These are phyloP conservation scores for Sylvilagus floridanus DNA, from an alignment of 2,797 vertebrate species.

Conservation along the genomic window DNA sequence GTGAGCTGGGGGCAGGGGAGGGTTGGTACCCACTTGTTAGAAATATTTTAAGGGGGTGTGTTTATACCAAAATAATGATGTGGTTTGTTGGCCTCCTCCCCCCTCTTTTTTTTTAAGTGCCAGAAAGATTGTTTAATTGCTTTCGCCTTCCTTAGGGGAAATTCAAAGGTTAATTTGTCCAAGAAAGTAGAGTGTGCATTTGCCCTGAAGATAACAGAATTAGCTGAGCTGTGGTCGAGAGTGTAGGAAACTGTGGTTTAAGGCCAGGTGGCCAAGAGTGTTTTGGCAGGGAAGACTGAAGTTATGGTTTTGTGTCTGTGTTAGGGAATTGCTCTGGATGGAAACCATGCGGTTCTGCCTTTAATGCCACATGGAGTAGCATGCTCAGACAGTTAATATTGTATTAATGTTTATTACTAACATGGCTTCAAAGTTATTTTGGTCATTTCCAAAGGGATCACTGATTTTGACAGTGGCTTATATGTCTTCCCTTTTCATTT, in stretches of 20 bases:
- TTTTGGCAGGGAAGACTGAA: slow-evolving; percentile 73
- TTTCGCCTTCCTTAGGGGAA: slow-evolving; percentile 80
- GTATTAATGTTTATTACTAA: slow-evolving; percentile 39
- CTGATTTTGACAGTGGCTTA: background rate
- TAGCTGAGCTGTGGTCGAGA: slow-evolving; percentile 81
- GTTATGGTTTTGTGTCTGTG: slow-evolving; percentile 69
- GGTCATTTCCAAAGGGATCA: background rate
- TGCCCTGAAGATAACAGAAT: slow-evolving; percentile 88
- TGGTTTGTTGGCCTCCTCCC: slow-evolving; percentile 67
- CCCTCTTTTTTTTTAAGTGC: slow-evolving; percentile 83
- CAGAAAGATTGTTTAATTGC: slow-evolving; percentile 88
- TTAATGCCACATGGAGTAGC: background rate
- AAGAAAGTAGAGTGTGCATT: slow-evolving; percentile 87
- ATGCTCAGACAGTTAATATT: background rate
- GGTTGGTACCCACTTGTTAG: slow-evolving; percentile 83
- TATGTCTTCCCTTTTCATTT: background rate
- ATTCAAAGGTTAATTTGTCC: slow-evolving; percentile 85
- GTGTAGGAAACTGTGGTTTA: slow-evolving; percentile 75
- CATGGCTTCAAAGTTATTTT: background rate
- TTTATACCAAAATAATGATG: slow-evolving; percentile 90
- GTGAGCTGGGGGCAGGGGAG: background rate
- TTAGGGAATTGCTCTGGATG: background rate
- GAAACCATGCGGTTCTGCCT: background rate
- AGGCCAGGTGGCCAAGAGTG: slow-evolving; percentile 81
- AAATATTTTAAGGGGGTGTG: slow-evolving; percentile 86